A percentile compares a stretch with the other conserved stretches of the same genome.
Evolutionary conservation across 1,140 invertebrate species (phyloP).

Genomic region (Danaus plexippus): DNA sequence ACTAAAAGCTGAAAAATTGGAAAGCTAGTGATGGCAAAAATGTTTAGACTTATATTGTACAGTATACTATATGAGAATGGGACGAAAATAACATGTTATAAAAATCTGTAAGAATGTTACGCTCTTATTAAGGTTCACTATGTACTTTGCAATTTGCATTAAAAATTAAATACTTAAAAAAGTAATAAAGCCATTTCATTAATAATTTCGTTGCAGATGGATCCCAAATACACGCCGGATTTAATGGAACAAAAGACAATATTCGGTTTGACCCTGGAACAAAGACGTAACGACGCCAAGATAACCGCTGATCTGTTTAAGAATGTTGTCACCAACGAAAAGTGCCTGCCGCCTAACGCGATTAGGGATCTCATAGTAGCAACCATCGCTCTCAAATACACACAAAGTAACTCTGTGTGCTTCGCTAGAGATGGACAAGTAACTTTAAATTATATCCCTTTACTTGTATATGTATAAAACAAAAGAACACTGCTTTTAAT

Average conservation of each 20-base stretch:
- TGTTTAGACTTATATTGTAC: no score
- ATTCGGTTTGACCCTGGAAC: constrained; percentile 93
- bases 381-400: constrained; percentile 97
- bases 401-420: constrained; percentile 97
- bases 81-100: no score
- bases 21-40: no score
- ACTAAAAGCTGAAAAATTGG: no score
- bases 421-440: constrained; percentile 77
- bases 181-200: no score
- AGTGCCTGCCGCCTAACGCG: constrained; percentile 81
- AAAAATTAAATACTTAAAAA: no score
- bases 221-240: constrained; percentile 86
- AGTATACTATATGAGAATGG: no score
- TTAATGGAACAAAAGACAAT: constrained; percentile 88
- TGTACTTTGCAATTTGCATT: no score
- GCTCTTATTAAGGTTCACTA: no score
- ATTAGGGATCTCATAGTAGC: constrained; percentile 94
- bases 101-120: no score
- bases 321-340: constrained; percentile 87
- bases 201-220: constrained; percentile 78
- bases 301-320: constrained; percentile 86
- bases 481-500: no score
- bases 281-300: constrained; percentile 90
- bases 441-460: constrained; percentile 1
- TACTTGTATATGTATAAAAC: no score